phyloP scores from a whole-genome alignment of 35 echinoderm and acorn worm species.

The Strongylocentrotus purpuratus region DNA sequence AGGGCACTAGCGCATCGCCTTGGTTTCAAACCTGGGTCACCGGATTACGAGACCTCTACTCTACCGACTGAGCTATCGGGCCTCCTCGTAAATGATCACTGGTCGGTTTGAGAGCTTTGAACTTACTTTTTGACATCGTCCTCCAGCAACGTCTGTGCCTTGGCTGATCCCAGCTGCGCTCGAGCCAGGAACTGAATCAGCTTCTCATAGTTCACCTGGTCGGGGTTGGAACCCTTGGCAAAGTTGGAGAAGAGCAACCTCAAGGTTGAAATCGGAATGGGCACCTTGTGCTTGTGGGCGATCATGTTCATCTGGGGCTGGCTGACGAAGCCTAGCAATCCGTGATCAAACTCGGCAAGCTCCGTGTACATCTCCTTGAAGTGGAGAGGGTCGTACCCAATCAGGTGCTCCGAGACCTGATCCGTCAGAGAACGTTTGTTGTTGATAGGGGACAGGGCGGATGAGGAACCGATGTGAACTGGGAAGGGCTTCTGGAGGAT shows the following conservation, averaged over 20 bases:
- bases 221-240: constrained; percentile 76
- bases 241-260: constrained; percentile 91
- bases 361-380: constrained; percentile 98
- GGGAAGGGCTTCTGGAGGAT: constrained; percentile 31
- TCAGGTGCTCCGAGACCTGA: constrained; percentile 65
- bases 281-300: constrained; percentile 65
- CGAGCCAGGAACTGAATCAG: constrained; percentile 92
- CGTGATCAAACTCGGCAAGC: constrained; percentile 88
- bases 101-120: neutral
- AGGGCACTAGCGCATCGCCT: no score
- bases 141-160: constrained; percentile 89
- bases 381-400: constrained; percentile 70
- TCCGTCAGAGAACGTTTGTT: constrained; percentile 57
- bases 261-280: constrained; percentile 68
- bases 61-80: no score
- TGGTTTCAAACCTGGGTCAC: no score
- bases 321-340: constrained; percentile 78
- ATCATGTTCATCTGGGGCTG: constrained; percentile 90
- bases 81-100: no score
- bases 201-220: constrained; percentile 95
- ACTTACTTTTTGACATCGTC: constrained; percentile 87
- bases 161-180: constrained; percentile 81
- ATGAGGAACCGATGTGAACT: neutral
- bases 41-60: no score
- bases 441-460: constrained; percentile 53